Conservation (phyloP, 2,113 vertebrate genomes). For the Scophthalmus maximus region DNA sequence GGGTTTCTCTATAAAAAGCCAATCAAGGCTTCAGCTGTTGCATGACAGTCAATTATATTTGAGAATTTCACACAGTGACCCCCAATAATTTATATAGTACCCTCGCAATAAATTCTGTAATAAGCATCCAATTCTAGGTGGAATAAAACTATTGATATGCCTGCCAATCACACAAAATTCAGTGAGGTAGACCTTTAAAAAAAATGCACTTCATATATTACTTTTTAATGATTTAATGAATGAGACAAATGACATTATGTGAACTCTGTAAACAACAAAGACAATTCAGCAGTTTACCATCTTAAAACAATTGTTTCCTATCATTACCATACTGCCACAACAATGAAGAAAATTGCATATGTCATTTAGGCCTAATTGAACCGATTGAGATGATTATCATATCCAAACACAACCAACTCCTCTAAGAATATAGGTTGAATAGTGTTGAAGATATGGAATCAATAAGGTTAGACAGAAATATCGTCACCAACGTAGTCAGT, state of each 20-base stretch:
- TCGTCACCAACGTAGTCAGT: constrained; percentile 68
- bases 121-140: too few species aligned
- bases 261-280: too few species aligned
- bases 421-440: constrained; percentile 24
- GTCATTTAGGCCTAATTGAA: constrained; percentile 20
- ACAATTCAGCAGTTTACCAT: neutral
- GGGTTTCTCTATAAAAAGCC: constrained; percentile 25
- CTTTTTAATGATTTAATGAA: neutral
- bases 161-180: neutral
- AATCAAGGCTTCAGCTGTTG: constrained; percentile 46
- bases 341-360: constrained; percentile 17
- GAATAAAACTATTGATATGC: neutral
- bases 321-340: neutral
- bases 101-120: constrained; percentile 9
- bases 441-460: constrained; percentile 25
- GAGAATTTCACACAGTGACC: constrained; percentile 35
- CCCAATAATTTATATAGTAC: neutral
- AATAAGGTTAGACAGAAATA: constrained; percentile 49
- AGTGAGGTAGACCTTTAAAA: neutral
- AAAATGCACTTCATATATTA: neutral
- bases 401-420: constrained; percentile 4
- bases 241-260: too few species aligned
- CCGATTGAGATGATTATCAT: neutral
- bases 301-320: neutral
- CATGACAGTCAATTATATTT: constrained; percentile 42